Conservation (phyloP, 2,888 invertebrate species). For the Ernsta delagoae region DNA sequence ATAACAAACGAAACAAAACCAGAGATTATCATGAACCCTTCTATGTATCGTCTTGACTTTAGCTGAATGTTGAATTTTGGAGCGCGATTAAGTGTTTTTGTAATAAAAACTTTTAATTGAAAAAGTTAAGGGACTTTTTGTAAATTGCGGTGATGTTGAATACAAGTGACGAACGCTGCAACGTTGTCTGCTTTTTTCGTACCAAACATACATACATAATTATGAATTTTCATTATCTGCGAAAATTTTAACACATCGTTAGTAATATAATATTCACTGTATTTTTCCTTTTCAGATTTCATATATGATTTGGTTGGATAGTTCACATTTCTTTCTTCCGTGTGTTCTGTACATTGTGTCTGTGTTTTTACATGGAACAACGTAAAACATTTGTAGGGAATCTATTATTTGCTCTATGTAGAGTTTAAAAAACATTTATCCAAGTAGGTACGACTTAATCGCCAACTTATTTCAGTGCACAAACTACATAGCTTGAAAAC, state of each 20-base stretch:
- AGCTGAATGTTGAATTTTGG: constrained; percentile 27
- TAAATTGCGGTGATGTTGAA: constrained; percentile 23
- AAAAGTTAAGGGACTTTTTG: constrained; percentile 31
- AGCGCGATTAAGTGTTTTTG: constrained; percentile 30
- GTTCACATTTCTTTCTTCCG: too few relatives aligned
- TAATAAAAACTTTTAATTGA: constrained; percentile 33
- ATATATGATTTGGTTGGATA: too few relatives aligned
- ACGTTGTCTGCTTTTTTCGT: neutral
- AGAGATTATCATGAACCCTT: constrained; percentile 21
- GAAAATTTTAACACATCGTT: too few relatives aligned
- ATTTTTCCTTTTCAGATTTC: too few relatives aligned
- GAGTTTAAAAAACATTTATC: too few relatives aligned
- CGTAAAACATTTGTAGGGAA: too few relatives aligned
- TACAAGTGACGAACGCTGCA: constrained; percentile 15
- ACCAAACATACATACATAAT: too few relatives aligned
- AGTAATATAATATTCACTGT: too few relatives aligned
- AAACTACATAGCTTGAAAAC: neutral
- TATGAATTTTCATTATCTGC: too few relatives aligned
- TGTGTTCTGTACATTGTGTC: too few relatives aligned
- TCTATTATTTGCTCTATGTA: too few relatives aligned
- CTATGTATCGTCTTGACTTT: constrained; percentile 27
- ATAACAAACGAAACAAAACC: constrained; percentile 1
- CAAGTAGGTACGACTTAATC: neutral
- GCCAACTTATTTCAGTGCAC: neutral
- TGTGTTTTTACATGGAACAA: too few relatives aligned